Base-by-base conservation (phyloP, 2,888 invertebrate genomes). In the Ennomos quercinarius region DNA sequence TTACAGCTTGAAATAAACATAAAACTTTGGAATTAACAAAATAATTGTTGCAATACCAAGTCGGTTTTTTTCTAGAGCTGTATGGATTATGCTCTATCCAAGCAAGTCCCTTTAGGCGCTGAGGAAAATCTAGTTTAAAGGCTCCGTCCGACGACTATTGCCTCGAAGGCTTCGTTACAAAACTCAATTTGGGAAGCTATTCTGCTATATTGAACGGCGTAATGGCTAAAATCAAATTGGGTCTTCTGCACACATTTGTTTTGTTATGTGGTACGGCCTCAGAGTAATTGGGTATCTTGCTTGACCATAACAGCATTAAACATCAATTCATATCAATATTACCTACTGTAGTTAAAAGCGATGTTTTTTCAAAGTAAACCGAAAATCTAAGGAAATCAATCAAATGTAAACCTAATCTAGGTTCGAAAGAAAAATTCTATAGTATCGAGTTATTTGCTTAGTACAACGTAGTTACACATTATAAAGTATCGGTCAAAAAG, bases 131-230 rank as follows among this genome's bases (percentile, higher is more conserved):
- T 71, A 76, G 73, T 78, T 78, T 73, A 63, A 63, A 57, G 60
- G 58, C 48, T 52, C 44, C 46, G 46, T 69, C 65, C 66, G 62
- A 64, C 63, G 65, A 71, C 72, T 72, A 75, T 74, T 72, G 76
- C 71, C 73, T 72, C 68, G 65, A 72, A 78, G 71, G 74, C 71
- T 77, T 75, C 73, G 76, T 74, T 77, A 73, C 74, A 73, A 78
- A 81, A 81, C 76, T 80, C 77, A 78, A 82, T 81, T 81, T 76
- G 64, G 63, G 61, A 73, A 68, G 70, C 71, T 69, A 69, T 77
- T 78, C 70, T 66, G 69, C 68, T 72, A 71, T 69, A 77, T 77
- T 70, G 77, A 73, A 72, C 69, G 71, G 72, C 71, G 71, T 72
- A 75, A 73, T 73, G 66, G 71, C 66, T 64, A 62, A 70, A 78